Evolutionary conservation across 2,113 vertebrate genomes (phyloP).

Genomic region (Pedetes capensis): DNA sequence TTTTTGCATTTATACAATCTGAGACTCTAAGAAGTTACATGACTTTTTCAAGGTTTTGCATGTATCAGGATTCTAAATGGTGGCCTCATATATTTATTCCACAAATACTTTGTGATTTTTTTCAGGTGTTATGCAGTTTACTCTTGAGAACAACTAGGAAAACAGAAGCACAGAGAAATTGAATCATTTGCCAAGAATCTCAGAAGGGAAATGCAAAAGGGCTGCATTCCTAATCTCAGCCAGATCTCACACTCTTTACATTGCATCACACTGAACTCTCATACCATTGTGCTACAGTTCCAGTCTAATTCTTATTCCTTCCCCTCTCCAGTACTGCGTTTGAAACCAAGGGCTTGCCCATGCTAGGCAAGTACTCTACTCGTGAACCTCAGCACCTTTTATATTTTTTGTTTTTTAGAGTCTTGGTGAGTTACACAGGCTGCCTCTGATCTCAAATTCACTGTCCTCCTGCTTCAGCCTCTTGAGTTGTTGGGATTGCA

Average conservation of each 20-base stretch:
- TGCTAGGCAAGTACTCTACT: too few species aligned
- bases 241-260: not conserved
- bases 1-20: not conserved
- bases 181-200: not conserved
- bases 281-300: rapidly evolving
- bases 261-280: not conserved
- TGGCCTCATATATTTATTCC: not conserved
- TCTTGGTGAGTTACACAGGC: too few species aligned
- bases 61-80: not conserved
- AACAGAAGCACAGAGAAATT: not conserved
- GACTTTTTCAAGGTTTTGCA: not conserved
- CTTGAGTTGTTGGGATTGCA: too few species aligned
- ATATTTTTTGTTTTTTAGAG: too few species aligned
- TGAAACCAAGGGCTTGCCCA: too few species aligned
- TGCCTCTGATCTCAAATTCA: too few species aligned
- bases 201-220: not conserved
- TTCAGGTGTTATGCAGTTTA: not conserved
- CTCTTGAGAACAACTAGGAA: not conserved
- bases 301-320: not conserved
- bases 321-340: too few species aligned
- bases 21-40: not conserved
- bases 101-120: not conserved
- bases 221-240: too few species aligned
- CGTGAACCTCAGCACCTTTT: too few species aligned
- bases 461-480: too few species aligned